A percentile compares a stretch with the other conserved stretches of the same genome.
Conservation (phyloP, 2,888 invertebrate genomes). For the Agonopterix subpropinquella region DNA sequence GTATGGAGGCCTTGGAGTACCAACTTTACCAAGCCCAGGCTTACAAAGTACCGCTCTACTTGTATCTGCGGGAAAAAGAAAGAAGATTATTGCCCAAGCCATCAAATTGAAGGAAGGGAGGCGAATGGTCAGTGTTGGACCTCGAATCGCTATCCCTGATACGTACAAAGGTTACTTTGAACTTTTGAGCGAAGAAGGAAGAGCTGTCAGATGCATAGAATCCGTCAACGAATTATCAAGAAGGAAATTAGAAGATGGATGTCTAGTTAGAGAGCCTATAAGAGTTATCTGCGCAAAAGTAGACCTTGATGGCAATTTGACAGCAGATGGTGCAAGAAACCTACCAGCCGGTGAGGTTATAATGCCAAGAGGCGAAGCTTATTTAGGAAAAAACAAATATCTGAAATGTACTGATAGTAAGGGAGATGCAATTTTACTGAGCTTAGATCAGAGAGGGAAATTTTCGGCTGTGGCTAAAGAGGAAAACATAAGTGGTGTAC, state of each 20-base stretch:
- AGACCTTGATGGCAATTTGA: conserved; percentile 77
- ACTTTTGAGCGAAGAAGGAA: conserved; percentile 94
- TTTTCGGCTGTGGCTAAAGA: conserved; percentile 95
- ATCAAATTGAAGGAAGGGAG: conserved; percentile 94
- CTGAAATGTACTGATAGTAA: conserved; percentile 90
- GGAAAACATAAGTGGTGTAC: conserved; percentile 96
- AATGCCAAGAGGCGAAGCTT: conserved; percentile 84
- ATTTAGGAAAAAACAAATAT: conserved; percentile 83
- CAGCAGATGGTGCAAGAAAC: conserved; percentile 82
- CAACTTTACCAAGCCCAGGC: conserved; percentile 89
- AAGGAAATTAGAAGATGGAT: conserved; percentile 83
- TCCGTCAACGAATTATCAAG: conserved; percentile 89
- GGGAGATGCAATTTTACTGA: conserved; percentile 88
- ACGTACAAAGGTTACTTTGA: conserved; percentile 95
- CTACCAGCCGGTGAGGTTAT: conserved; percentile 90
- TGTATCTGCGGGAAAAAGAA: conserved; percentile 88
- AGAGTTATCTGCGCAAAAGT: conserved; percentile 80
- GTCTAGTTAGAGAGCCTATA: conserved; percentile 86
- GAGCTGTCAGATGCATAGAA: conserved; percentile 92
- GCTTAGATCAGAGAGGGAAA: conserved; percentile 91
- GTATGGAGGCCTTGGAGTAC: conserved; percentile 93
- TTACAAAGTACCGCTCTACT: conserved; percentile 91
- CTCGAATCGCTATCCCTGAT: conserved; percentile 92
- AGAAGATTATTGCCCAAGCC: conserved; percentile 91
- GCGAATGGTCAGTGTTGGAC: conserved; percentile 86